phyloP scores from a whole-genome alignment of 2,888 invertebrate genomes.

The Camptogramma bilineatum region DNA sequence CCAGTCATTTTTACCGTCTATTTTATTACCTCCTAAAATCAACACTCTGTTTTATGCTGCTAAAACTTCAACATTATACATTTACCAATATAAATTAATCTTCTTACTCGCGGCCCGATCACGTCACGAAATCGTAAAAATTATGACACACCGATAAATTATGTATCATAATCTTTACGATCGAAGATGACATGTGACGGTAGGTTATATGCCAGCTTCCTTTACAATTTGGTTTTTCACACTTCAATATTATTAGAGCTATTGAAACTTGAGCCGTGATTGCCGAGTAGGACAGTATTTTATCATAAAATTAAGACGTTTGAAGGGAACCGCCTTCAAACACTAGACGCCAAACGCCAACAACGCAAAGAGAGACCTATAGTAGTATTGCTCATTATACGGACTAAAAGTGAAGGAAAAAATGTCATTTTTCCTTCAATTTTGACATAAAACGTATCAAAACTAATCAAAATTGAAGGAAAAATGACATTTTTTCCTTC shows the following conservation, averaged over 20 bases:
- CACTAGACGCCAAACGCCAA: no score
- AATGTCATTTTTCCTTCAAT: no score
- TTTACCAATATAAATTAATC: slow-evolving; percentile 38
- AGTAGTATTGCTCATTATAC: no score
- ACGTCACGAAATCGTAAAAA: slow-evolving; percentile 41
- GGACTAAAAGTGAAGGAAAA: no score
- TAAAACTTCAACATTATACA: slow-evolving; percentile 24
- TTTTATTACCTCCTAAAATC: slow-evolving; percentile 35
- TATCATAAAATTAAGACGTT: no score
- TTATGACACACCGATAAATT: slow-evolving; percentile 37
- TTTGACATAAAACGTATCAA: no score
- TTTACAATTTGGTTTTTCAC: slow-evolving; percentile 26
- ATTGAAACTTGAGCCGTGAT: slow-evolving; percentile 1
- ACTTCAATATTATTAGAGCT: slow-evolving; percentile 22
- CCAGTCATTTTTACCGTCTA: slow-evolving; percentile 10
- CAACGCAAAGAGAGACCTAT: no score
- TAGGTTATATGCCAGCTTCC: slow-evolving; percentile 13
- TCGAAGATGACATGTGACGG: slow-evolving; percentile 36
- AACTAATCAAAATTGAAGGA: no score
- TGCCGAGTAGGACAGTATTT: background rate
- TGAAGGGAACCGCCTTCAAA: no score
- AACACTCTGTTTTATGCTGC: slow-evolving; percentile 31
- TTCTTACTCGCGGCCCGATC: slow-evolving; percentile 35
- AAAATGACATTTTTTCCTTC: no score
- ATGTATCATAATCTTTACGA: slow-evolving; percentile 39